A percentile compares a stretch with the other conserved stretches of the same genome.
Conservation (phyloP, 2,113 vertebrate genomes). For the Ondatra zibethicus region DNA sequence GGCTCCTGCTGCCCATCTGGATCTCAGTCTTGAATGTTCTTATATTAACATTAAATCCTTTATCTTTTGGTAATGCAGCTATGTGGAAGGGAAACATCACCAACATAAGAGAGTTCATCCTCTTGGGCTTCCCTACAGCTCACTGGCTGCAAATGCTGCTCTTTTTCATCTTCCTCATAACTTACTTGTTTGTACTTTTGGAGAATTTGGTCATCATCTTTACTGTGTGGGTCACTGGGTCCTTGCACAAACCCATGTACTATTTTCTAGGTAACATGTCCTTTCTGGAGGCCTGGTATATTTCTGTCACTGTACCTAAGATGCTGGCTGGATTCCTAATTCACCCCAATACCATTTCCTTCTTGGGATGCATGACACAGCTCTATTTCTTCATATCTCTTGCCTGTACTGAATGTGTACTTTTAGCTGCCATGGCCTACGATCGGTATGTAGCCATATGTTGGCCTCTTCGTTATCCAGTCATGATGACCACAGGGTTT, state of each 20-base stretch:
- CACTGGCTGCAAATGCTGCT: slow-evolving; percentile 65
- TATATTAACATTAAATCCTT: background rate
- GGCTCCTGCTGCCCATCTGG: background rate
- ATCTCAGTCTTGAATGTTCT: background rate
- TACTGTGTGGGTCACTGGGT: slow-evolving; percentile 66
- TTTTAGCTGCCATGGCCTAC: slow-evolving; percentile 82
- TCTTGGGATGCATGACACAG: slow-evolving; percentile 80
- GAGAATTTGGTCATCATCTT: slow-evolving; percentile 80
- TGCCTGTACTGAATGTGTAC: slow-evolving; percentile 82
- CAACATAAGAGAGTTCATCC: slow-evolving; percentile 76
- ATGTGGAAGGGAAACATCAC: slow-evolving; percentile 74
- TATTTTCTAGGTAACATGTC: slow-evolving; percentile 83
- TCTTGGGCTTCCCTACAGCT: slow-evolving; percentile 77
- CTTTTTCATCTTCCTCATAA: slow-evolving; percentile 74
- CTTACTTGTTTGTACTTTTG: slow-evolving; percentile 76
- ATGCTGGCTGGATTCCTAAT: slow-evolving; percentile 75
- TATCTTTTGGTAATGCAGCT: background rate
- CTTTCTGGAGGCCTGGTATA: slow-evolving; percentile 81
- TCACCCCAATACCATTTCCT: slow-evolving; percentile 79
- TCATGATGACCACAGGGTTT: slow-evolving; percentile 71
- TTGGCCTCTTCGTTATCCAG: slow-evolving; percentile 75
- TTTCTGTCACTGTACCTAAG: slow-evolving; percentile 80
- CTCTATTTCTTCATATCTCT: slow-evolving; percentile 83
- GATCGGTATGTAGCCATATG: slow-evolving; percentile 78
- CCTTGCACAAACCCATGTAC: slow-evolving; percentile 82